phyloP scores from a whole-genome alignment of 2,888 invertebrate genomes.

The Sussaba pulchella region DNA sequence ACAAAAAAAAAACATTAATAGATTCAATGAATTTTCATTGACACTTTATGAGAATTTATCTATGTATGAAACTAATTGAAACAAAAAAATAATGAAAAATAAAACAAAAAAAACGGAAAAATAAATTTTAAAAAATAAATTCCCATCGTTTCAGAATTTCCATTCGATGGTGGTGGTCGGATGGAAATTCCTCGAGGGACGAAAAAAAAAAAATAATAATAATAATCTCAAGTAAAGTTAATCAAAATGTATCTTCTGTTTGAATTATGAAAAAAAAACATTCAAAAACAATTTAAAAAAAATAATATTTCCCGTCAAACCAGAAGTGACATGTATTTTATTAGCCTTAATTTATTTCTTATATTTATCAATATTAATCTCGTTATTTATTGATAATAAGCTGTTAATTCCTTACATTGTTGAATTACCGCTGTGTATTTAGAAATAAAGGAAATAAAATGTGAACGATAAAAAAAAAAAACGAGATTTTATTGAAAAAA shows the following conservation, averaged over 20 bases:
- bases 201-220: slow-evolving; percentile 76
- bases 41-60: slow-evolving; percentile 56
- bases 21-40: slow-evolving; percentile 60
- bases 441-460: slow-evolving; percentile 73
- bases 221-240: slow-evolving; percentile 66
- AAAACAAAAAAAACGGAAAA: slow-evolving; percentile 73
- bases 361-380: slow-evolving; percentile 69
- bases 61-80: slow-evolving; percentile 46
- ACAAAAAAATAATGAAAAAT: slow-evolving; percentile 63
- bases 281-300: slow-evolving; percentile 63
- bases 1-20: slow-evolving; percentile 44
- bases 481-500: slow-evolving; percentile 59
- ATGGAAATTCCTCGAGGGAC: slow-evolving; percentile 77
- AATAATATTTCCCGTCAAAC: slow-evolving; percentile 79
- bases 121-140: slow-evolving; percentile 76
- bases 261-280: slow-evolving; percentile 33
- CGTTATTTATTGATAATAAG: slow-evolving; percentile 66
- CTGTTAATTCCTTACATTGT: slow-evolving; percentile 75
- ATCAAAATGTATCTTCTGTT: slow-evolving; percentile 53
- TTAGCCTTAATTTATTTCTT: slow-evolving; percentile 76
- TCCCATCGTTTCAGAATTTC: slow-evolving; percentile 78
- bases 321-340: slow-evolving; percentile 83
- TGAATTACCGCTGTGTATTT: slow-evolving; percentile 79
- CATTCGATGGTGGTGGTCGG: slow-evolving; percentile 83
- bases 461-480: slow-evolving; percentile 44